Conservation (phyloP, 2,797 vertebrate species). For the Buceros bicornis region DNA sequence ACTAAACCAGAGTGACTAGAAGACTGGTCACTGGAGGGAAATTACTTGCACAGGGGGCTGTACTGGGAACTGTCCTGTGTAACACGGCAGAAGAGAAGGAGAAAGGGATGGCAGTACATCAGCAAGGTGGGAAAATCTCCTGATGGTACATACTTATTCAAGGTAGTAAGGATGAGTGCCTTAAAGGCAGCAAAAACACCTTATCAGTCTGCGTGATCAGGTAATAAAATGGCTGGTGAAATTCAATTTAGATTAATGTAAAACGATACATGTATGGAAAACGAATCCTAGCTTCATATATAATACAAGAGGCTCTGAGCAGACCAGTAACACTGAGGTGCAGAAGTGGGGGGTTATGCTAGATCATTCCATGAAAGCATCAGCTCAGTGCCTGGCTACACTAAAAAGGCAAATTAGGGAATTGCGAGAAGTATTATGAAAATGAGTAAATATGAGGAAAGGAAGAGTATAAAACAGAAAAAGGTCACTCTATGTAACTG, state of each 20-base stretch:
- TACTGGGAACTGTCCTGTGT: not conserved
- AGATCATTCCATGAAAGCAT: not conserved
- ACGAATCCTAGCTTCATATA: conserved; percentile 45
- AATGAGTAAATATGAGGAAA: not conserved
- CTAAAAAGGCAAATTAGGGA: not conserved
- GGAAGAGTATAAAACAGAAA: not conserved
- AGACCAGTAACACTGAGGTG: not conserved
- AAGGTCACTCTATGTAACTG: not conserved
- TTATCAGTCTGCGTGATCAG: not conserved
- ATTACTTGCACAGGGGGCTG: not conserved
- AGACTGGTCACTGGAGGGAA: not conserved
- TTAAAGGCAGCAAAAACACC: not conserved
- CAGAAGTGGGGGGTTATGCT: not conserved
- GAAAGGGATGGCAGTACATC: not conserved
- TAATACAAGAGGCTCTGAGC: conserved; percentile 35
- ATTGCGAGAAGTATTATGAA: not conserved
- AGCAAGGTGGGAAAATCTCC: not conserved
- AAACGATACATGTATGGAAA: not conserved
- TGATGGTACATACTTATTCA: not conserved
- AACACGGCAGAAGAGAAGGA: not conserved
- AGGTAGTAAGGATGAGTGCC: not conserved
- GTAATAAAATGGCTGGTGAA: conserved; percentile 20
- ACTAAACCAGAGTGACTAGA: not conserved
- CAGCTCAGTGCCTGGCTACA: not conserved
- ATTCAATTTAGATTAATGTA: conserved; percentile 26